These are phyloP conservation scores for Cacatua alba DNA, from an alignment of 2,113 vertebrate species.

Conservation along the genomic window DNA sequence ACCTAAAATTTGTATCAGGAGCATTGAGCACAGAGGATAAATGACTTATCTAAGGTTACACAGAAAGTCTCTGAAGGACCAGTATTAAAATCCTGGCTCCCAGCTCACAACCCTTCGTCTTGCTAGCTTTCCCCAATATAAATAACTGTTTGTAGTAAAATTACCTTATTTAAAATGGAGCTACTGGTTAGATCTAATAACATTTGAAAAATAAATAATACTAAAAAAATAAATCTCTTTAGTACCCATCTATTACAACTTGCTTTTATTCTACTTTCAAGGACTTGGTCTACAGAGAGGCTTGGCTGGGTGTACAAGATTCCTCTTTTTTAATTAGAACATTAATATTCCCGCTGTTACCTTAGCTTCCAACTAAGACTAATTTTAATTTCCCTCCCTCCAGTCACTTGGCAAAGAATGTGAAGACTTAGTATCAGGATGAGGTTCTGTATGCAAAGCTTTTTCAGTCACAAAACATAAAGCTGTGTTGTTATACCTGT, in stretches of 20 bases:
- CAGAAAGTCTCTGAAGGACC: not conserved
- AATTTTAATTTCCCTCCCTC: slow-evolving; percentile 37
- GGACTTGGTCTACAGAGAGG: slow-evolving; percentile 10
- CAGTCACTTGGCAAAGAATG: slow-evolving; percentile 48
- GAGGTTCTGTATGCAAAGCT: slow-evolving; percentile 14
- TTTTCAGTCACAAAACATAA: slow-evolving; percentile 13
- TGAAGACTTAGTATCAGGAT: slow-evolving; percentile 8
- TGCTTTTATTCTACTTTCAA: slow-evolving; percentile 30
- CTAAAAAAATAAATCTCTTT: not conserved
- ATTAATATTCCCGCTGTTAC: slow-evolving; percentile 60
- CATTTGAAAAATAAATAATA: not conserved
- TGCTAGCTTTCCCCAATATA: not conserved
- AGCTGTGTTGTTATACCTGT: slow-evolving; percentile 32
- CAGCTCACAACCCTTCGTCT: not conserved
- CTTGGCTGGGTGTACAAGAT: not conserved
- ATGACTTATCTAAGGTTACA: not conserved
- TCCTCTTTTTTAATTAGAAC: slow-evolving; percentile 34
- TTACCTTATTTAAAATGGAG: not conserved
- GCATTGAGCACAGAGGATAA: not conserved
- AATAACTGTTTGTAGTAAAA: not conserved
- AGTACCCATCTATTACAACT: not conserved
- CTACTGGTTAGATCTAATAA: not conserved
- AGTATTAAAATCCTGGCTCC: not conserved
- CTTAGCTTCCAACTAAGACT: not conserved
- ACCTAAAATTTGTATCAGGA: not conserved